Percentiles rank a stretch among this genome's conserved stretches.
These are phyloP conservation scores for Sericinus montela DNA, from an alignment of 2,888 invertebrate genomes.

Conservation along the genomic window DNA sequence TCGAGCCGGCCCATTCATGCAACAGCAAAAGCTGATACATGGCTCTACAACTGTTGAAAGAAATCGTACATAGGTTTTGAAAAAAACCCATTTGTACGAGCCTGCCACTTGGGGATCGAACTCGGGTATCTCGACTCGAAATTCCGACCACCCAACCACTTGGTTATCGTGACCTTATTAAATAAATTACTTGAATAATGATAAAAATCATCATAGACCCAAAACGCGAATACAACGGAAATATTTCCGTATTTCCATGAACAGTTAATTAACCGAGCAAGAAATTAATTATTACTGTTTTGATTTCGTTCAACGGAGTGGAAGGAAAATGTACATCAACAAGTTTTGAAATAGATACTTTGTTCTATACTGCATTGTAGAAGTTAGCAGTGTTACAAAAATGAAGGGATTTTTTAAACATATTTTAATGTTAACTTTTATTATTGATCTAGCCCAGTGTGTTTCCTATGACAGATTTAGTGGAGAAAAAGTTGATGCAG, in stretches of 20 bases:
- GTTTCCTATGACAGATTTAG: constrained; percentile 45
- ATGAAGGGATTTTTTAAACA: constrained; percentile 8
- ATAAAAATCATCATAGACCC: too few relatives aligned
- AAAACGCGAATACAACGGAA: too few relatives aligned
- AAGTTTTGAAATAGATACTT: not conserved
- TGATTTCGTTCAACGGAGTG: not conserved
- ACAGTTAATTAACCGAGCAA: not conserved
- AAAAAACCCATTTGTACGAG: too few relatives aligned
- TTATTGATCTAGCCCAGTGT: constrained; percentile 6
- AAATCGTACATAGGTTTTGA: too few relatives aligned
- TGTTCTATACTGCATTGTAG: constrained; percentile 1
- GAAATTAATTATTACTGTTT: not conserved
- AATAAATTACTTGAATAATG: too few relatives aligned
- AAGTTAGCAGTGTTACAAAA: not conserved
- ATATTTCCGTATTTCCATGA: not conserved
- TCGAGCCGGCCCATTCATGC: too few relatives aligned
- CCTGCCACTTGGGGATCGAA: too few relatives aligned
- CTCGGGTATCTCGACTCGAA: too few relatives aligned
- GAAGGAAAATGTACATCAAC: constrained; percentile 2
- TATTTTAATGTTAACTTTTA: constrained; percentile 1
- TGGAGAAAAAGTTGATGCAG: constrained; percentile 44
- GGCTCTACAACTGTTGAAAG: too few relatives aligned
- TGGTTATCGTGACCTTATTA: too few relatives aligned
- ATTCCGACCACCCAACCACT: too few relatives aligned
- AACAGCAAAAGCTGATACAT: too few relatives aligned